Percentiles rank a stretch among this genome's conserved stretches.
Conservation (phyloP, 2,797 vertebrate genomes). For the Malacoctenus gilli region DNA sequence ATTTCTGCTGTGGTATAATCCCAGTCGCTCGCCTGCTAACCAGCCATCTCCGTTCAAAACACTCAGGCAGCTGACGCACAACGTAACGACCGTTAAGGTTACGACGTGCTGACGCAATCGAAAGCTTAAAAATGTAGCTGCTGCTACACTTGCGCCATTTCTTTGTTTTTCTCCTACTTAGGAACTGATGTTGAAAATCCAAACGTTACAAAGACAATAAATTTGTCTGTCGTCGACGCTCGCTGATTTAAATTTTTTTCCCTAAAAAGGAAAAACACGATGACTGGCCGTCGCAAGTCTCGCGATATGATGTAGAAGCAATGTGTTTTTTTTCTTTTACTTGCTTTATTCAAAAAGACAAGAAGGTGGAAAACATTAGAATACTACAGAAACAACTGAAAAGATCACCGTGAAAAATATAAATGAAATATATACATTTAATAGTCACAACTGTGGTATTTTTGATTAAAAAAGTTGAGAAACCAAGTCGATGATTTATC, state of each 20-base stretch:
- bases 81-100: slow-evolving; percentile 44
- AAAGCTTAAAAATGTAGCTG: neutral
- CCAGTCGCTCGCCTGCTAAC: slow-evolving; percentile 48
- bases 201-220: fast-evolving
- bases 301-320: slow-evolving; percentile 34
- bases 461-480: too few relatives aligned
- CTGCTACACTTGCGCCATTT: neutral
- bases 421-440: too few relatives aligned
- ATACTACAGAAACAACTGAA: too few relatives aligned
- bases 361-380: too few relatives aligned
- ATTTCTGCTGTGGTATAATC: slow-evolving; percentile 58
- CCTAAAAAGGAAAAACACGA: slow-evolving; percentile 25
- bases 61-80: slow-evolving; percentile 61
- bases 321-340: neutral
- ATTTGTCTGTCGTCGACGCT: neutral
- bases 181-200: neutral
- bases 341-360: slow-evolving; percentile 1
- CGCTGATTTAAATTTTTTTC: neutral
- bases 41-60: slow-evolving; percentile 74
- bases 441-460: too few relatives aligned
- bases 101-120: slow-evolving; percentile 51
- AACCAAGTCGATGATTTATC: too few relatives aligned
- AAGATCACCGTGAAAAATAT: too few relatives aligned
- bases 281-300: slow-evolving; percentile 1
- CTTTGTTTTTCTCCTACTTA: too few relatives aligned